Percentiles rank a stretch among this genome's conserved stretches.
Evolutionary conservation across 2,888 invertebrate genomes (phyloP).

Genomic region (Platycnemis pennipes): DNA sequence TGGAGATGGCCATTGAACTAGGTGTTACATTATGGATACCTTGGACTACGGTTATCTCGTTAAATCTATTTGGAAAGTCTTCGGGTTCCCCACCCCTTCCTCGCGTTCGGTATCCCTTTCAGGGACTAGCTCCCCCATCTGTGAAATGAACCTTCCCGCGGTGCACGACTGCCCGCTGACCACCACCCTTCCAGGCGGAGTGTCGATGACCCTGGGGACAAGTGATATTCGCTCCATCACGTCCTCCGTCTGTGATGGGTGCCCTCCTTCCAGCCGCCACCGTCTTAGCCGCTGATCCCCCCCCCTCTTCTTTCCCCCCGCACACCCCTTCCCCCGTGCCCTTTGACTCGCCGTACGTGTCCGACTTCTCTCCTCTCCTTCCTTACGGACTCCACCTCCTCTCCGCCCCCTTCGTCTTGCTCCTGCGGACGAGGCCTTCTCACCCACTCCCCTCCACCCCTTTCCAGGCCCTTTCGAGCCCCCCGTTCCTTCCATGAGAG

Average conservation of each 20-base stretch:
- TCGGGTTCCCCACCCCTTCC: too few relatives aligned
- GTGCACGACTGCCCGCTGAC: slow-evolving; percentile 36
- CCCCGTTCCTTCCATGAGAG: background rate
- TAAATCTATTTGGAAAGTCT: too few relatives aligned
- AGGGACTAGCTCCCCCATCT: too few relatives aligned
- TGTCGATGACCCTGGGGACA: slow-evolving; percentile 59
- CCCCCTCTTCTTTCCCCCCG: background rate
- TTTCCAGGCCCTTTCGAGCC: background rate
- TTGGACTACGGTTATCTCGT: too few relatives aligned
- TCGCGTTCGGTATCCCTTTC: too few relatives aligned
- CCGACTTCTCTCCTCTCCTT: background rate
- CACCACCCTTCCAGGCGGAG: background rate
- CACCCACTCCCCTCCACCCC: background rate
- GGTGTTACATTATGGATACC: too few relatives aligned
- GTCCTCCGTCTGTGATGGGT: slow-evolving; percentile 25
- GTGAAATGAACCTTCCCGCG: background rate
- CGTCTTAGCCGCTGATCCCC: background rate
- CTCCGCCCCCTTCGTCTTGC: background rate
- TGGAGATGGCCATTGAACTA: too few relatives aligned
- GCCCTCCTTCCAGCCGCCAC: background rate
- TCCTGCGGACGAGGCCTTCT: background rate
- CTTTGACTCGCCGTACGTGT: background rate
- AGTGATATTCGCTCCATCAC: slow-evolving; percentile 64
- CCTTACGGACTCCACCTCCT: background rate
- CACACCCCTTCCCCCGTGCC: background rate